These are phyloP conservation scores for Invenusta paracnida DNA, from an alignment of 2,888 invertebrate species.

Conservation along the genomic window DNA sequence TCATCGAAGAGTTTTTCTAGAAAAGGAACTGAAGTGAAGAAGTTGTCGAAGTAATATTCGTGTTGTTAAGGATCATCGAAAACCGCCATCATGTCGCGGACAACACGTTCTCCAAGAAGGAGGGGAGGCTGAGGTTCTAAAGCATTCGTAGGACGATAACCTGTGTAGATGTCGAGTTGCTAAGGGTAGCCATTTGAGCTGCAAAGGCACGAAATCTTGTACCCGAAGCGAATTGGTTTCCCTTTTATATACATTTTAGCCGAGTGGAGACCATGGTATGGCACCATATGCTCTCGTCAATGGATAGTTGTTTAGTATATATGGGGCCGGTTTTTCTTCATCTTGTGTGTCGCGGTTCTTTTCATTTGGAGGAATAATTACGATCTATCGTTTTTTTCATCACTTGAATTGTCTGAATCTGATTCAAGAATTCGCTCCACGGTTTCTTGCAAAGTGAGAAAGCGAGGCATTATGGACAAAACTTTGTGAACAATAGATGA, in stretches of 20 bases:
- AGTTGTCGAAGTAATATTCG: not conserved
- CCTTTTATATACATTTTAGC: not conserved
- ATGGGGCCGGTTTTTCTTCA: no score
- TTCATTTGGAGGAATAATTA: no score
- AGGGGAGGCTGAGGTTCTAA: not conserved
- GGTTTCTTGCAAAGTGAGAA: no score
- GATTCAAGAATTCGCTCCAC: no score
- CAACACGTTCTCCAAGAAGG: not conserved
- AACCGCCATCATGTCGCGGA: not conserved
- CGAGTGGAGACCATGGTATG: not conserved
- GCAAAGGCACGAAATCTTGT: not conserved
- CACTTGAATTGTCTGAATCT: no score
- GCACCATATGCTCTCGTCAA: not conserved
- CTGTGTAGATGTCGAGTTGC: not conserved
- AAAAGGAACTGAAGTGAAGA: not conserved
- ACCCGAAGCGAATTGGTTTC: not conserved
- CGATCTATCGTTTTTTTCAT: no score
- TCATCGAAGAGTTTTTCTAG: not conserved
- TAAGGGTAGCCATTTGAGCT: not conserved
- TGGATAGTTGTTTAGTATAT: not conserved
- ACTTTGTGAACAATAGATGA: no score
- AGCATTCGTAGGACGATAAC: not conserved
- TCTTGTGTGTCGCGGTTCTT: no score
- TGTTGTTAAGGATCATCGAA: not conserved
- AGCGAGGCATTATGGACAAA: no score